A percentile compares a stretch with the other conserved stretches of the same genome.
phyloP scores from a whole-genome alignment of 2,888 invertebrate species.

The Carpatolechia fugitivella region DNA sequence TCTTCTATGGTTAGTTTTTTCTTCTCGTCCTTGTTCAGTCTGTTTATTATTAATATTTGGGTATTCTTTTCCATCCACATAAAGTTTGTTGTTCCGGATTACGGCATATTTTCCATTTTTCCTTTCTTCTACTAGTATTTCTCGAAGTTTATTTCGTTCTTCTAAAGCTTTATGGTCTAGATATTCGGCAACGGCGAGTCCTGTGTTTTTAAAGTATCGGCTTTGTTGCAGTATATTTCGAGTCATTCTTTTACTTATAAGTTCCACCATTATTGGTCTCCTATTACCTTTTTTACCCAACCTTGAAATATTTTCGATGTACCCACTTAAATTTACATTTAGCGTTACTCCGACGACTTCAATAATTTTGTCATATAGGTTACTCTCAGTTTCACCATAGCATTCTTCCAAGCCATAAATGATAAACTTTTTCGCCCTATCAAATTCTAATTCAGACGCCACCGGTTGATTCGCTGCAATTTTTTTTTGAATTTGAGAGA shows the following conservation, averaged over 20 bases:
- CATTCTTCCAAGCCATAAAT: neutral
- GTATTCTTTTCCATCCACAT: neutral
- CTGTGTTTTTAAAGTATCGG: neutral
- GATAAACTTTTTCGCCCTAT: neutral
- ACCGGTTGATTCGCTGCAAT: too few relatives aligned
- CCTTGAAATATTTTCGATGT: neutral
- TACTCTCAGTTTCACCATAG: conserved; percentile 4
- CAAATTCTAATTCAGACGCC: neutral
- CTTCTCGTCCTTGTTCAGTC: neutral
- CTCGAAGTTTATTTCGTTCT: neutral
- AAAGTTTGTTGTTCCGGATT: too few relatives aligned
- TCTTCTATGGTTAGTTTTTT: too few relatives aligned
- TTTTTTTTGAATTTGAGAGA: too few relatives aligned
- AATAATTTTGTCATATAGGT: conserved; percentile 2
- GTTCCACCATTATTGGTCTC: neutral
- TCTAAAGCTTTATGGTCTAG: neutral
- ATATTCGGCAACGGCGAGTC: neutral
- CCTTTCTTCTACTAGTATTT: neutral
- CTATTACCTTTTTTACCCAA: neutral
- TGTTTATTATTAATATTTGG: neutral
- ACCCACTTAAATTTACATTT: neutral
- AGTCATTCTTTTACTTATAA: neutral
- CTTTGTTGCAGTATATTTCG: neutral
- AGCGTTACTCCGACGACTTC: neutral
- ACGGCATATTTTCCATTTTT: neutral